Evolutionary conservation across 2,888 invertebrate genomes (phyloP).

Genomic region (Trypoxylon attenuatum): DNA sequence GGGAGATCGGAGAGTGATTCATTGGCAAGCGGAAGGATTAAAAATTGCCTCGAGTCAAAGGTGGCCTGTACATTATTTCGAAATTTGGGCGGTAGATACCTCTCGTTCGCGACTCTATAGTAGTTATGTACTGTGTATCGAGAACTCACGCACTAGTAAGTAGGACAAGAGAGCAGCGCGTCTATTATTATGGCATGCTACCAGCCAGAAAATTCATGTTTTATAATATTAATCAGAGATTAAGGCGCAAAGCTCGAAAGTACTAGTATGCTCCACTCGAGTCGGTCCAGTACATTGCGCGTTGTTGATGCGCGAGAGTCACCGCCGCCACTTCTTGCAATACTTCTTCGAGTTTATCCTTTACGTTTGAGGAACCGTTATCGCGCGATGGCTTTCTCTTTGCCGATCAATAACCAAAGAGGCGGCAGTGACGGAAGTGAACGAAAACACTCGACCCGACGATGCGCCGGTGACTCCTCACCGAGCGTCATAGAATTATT

Average conservation of each 20-base stretch:
- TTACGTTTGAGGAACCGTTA: neutral
- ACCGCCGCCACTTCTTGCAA: no score
- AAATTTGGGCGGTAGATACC: slow-evolving; percentile 31
- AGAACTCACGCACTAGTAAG: no score
- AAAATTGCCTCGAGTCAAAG: slow-evolving; percentile 41
- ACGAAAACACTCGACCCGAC: neutral
- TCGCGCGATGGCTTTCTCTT: neutral
- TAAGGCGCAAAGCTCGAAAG: no score
- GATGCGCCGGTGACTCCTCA: neutral
- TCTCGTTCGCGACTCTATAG: slow-evolving; percentile 9
- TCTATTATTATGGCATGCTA: no score
- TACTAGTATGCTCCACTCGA: no score
- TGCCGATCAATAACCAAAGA: slow-evolving; percentile 1
- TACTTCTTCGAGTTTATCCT: neutral
- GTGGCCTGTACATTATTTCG: slow-evolving; percentile 36
- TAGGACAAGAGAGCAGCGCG: no score
- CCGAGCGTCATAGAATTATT: slow-evolving; percentile 41
- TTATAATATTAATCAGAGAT: neutral
- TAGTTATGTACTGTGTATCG: neutral
- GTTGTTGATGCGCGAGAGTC: neutral
- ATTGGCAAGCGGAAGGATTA: slow-evolving; percentile 35
- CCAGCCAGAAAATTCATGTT: neutral
- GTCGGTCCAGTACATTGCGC: neutral
- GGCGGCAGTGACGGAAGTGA: neutral
- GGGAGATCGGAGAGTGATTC: slow-evolving; percentile 44